Evolutionary conservation across 2,113 vertebrate genomes (phyloP), one percentile per base, ranked within the genome.

Genomic region (Bothrops jararaca): DNA sequence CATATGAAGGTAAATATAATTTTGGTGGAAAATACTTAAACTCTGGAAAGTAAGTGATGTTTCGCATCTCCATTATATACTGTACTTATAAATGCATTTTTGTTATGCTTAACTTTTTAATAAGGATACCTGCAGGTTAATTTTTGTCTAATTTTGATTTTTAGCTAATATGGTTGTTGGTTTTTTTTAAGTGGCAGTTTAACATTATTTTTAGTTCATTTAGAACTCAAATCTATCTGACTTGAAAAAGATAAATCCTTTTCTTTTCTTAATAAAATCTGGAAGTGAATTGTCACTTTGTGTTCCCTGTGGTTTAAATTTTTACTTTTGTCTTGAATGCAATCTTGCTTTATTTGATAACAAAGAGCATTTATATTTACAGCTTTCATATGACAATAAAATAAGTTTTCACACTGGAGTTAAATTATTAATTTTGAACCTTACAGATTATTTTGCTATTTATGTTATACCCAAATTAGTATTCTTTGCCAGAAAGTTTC

Each of bases 81-180:
- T 69, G 29, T 86, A 95, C 80, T 26, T 87, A 22, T 52, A 90
- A 74, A n/a, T 64, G 24, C 26, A 85, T 24, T 91, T 88, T 34
- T 45, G 5, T 45, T 34, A 85, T 39, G 18, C 0, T 85, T 92
- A 57, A 3, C 18, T 4, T 26, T 90, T 92, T 92, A 58, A 29
- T 42, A 90, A 88, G 93, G 69, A 26, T 7, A 86, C 22, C 89
- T 54, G 6, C 58, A 29, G 0, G 1, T 2, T 57, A 34, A 56
- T 89, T 52, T 92, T 92, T 86, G 90, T 69, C 56, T 80, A 90
- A 9, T 23, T 86, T 69, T 92, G 23, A 93, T 18, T 57, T 89
- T 54, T 89, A 60, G 60, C 50, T 56, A 92, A 89, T 69, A 11
- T 56, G 12, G n/a, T 80, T 57, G 15, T 80, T 80, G 60, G 53